Evolutionary conservation across 2,888 invertebrate species (phyloP).

Genomic region (Hydraecia micacea): DNA sequence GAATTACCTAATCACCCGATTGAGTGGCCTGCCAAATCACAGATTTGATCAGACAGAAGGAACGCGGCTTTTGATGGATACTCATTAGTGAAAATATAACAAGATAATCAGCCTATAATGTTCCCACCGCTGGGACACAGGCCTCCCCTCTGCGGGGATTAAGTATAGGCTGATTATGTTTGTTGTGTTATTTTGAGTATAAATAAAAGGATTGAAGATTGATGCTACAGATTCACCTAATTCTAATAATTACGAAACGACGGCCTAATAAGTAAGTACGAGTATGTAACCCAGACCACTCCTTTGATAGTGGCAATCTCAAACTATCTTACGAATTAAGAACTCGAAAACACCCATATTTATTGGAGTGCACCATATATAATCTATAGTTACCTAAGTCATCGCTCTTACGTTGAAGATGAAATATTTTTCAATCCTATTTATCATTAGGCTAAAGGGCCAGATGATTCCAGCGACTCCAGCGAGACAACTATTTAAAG

Average conservation of each 20-base stretch:
- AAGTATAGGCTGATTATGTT: neutral
- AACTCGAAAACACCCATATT: neutral
- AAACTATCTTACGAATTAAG: neutral
- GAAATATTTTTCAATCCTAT: neutral
- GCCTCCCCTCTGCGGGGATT: too few relatives aligned
- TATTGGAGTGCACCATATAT: neutral
- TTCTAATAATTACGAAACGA: neutral
- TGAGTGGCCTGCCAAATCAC: neutral
- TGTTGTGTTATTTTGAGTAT: neutral
- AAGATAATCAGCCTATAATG: too few relatives aligned
- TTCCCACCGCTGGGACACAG: too few relatives aligned
- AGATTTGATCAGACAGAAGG: neutral
- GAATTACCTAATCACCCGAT: neutral
- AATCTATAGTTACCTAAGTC: neutral
- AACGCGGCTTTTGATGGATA: neutral
- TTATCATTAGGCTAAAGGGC: neutral
- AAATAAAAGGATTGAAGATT: neutral
- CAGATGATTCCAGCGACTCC: neutral
- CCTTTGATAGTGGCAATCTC: neutral
- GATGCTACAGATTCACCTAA: neutral
- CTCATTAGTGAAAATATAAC: too few relatives aligned
- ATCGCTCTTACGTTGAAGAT: neutral
- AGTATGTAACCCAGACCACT: neutral
- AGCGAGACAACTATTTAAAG: neutral
- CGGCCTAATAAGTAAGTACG: neutral